These are phyloP conservation scores for Oscheius sp. DNA, from an alignment of 2,888 invertebrate genomes.

Conservation along the genomic window DNA sequence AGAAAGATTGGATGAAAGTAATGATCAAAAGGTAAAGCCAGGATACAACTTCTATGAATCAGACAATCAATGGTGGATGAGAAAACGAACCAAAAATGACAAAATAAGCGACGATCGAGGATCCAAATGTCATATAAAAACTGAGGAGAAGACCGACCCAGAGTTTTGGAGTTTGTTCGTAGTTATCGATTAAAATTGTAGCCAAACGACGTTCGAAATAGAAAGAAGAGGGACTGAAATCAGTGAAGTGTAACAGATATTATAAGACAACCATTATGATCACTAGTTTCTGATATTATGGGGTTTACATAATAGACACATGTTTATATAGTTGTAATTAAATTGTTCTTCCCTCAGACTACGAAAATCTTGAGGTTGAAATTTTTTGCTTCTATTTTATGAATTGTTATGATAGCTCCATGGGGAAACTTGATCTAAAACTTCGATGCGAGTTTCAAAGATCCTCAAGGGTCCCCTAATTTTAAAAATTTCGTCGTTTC, in stretches of 20 bases:
- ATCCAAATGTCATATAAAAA: constrained; percentile 5
- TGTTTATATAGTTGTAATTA: no score
- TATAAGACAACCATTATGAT: no score
- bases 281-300: no score
- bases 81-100: constrained; percentile 10
- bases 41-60: background rate
- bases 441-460: no score
- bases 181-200: constrained; percentile 12
- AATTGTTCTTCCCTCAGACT: no score
- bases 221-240: constrained; percentile 9
- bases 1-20: background rate
- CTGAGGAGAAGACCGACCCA: background rate
- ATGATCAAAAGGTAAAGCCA: background rate
- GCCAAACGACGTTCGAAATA: constrained; percentile 16
- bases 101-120: background rate
- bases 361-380: no score
- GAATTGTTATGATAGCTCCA: no score
- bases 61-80: background rate
- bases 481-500: no score
- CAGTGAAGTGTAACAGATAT: background rate
- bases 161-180: background rate
- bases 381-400: no score
- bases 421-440: no score
- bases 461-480: no score
- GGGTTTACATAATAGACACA: no score